A percentile compares a stretch with the other conserved stretches of the same genome.
These are phyloP conservation scores for Capitulum mitella DNA, from an alignment of 2,888 invertebrate genomes.

Conservation along the genomic window DNA sequence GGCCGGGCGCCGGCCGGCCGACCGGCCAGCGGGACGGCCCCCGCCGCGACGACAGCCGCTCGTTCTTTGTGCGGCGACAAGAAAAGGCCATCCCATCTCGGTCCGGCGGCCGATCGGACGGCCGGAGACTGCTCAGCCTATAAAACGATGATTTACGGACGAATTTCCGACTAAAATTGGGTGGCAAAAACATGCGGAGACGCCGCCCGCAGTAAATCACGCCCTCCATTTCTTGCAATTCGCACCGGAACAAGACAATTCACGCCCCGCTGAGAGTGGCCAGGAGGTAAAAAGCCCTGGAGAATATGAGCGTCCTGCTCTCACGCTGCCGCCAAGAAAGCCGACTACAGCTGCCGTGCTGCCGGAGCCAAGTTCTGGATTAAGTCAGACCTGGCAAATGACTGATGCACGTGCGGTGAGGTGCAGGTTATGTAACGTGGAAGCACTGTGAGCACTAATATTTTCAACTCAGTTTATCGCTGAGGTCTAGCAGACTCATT, in stretches of 20 bases:
- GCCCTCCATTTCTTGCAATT: conserved; percentile 16
- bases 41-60: background rate
- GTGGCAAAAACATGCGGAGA: conserved; percentile 17
- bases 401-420: no score
- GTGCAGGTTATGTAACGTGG: no score
- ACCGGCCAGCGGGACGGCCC: background rate
- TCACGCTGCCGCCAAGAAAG: background rate
- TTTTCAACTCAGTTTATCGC: background rate
- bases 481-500: background rate
- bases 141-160: conserved; percentile 9
- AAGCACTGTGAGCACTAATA: background rate
- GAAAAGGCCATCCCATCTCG: conserved; percentile 12
- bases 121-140: conserved; percentile 16
- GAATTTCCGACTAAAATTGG: conserved; percentile 18
- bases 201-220: background rate
- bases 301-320: background rate
- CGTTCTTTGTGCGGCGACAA: conserved; percentile 22
- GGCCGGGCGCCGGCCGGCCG: background rate
- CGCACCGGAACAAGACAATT: conserved; percentile 24
- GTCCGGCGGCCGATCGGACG: background rate
- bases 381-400: no score
- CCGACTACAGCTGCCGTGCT: no score
- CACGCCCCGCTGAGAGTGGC: background rate
- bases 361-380: no score
- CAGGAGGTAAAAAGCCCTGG: background rate